These are phyloP conservation scores for Paradoxurus hermaphroditus DNA, from an alignment of 2,113 vertebrate genomes.

Conservation along the genomic window DNA sequence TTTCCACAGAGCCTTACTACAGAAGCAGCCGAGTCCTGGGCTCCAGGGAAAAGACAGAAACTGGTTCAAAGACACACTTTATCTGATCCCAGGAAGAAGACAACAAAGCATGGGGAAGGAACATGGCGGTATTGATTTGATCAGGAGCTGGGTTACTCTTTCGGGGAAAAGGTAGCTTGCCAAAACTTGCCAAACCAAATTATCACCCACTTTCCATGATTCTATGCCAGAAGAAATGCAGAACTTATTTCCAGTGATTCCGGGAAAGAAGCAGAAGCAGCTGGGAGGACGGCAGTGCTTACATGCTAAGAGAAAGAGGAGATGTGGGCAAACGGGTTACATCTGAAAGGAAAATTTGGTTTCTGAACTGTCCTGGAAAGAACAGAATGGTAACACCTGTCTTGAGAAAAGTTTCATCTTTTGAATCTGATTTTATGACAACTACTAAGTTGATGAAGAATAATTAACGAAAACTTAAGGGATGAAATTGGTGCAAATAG, in stretches of 20 bases:
- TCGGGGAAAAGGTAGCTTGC: neutral
- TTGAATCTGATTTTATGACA: neutral
- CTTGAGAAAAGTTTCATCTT: conserved; percentile 13
- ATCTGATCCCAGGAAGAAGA: neutral
- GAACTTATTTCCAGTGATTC: conserved; percentile 21
- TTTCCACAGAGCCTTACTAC: neutral
- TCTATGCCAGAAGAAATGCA: neutral
- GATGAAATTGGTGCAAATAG: neutral
- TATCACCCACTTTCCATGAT: neutral
- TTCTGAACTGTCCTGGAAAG: neutral
- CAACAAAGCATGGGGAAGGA: neutral
- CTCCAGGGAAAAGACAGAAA: neutral
- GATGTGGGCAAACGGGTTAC: neutral
- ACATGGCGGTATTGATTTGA: neutral
- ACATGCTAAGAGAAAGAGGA: neutral
- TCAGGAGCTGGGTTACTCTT: neutral
- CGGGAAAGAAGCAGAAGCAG: neutral
- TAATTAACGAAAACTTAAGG: neutral
- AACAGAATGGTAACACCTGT: neutral
- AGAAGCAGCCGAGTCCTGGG: neutral
- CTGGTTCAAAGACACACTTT: neutral
- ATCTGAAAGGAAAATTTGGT: neutral
- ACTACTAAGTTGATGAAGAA: conserved; percentile 7
- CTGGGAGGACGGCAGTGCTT: neutral
- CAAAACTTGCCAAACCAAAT: neutral